Conservation (phyloP, 2,888 invertebrate genomes). For the Anagyrus pseudococci region DNA sequence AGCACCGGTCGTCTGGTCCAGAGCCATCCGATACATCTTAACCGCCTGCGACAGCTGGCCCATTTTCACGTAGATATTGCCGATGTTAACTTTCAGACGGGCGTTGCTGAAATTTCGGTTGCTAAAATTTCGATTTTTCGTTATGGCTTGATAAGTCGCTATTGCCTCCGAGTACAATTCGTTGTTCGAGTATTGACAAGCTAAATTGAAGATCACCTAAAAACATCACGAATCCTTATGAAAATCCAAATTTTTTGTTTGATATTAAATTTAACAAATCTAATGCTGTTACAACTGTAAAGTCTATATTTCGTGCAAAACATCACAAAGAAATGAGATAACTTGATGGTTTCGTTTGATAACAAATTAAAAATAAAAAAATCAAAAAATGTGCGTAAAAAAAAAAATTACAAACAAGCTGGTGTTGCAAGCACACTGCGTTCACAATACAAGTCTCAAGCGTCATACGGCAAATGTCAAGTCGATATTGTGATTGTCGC, state of each 20-base stretch:
- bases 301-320: too few species aligned
- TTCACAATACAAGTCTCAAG: constrained; percentile 2
- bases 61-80: constrained; percentile 95
- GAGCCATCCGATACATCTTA: constrained; percentile 97
- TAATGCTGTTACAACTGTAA: too few species aligned
- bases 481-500: constrained; percentile 92
- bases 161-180: constrained; percentile 96
- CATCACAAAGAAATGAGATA: too few species aligned
- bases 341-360: too few species aligned
- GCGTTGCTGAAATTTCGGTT: constrained; percentile 72
- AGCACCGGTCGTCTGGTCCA: constrained; percentile 93
- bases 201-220: constrained; percentile 94
- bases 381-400: too few species aligned
- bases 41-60: constrained; percentile 93
- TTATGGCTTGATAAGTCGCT: constrained; percentile 93
- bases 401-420: too few species aligned
- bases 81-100: constrained; percentile 95
- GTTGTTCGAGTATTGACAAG: constrained; percentile 91
- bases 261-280: too few species aligned
- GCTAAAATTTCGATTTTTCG: constrained; percentile 90
- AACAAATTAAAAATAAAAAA: too few species aligned
- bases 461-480: constrained; percentile 85
- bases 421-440: not conserved
- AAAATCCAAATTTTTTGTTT: too few species aligned
- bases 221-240: too few species aligned